Conservation (phyloP, 2,888 invertebrate genomes). For the Machimus atricapillus region DNA sequence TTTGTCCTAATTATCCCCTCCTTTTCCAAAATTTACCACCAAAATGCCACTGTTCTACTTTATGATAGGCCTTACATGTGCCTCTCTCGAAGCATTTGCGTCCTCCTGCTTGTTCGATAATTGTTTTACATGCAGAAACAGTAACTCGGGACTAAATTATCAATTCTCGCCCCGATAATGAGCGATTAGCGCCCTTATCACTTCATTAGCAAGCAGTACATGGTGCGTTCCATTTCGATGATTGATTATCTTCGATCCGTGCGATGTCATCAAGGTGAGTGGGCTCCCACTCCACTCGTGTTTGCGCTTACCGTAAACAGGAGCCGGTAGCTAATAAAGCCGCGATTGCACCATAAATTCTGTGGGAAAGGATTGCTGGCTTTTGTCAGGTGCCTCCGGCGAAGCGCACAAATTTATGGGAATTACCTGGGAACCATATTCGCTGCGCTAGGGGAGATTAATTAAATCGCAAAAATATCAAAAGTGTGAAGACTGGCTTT, state of each 20-base stretch:
- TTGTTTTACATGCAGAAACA: neutral
- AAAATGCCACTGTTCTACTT: neutral
- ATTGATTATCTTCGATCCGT: constrained; percentile 28
- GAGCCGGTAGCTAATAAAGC: constrained; percentile 43
- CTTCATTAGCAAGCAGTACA: constrained; percentile 16
- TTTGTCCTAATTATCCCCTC: neutral
- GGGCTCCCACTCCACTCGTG: neutral
- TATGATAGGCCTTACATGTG: neutral
- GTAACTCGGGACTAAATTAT: neutral
- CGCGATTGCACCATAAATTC: constrained; percentile 40
- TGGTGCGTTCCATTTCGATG: constrained; percentile 30
- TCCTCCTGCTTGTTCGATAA: neutral
- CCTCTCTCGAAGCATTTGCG: neutral
- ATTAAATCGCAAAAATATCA: constrained; percentile 4
- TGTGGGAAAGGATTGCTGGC: constrained; percentile 42
- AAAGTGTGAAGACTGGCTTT: neutral
- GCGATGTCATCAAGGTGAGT: constrained; percentile 3
- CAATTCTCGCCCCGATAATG: neutral
- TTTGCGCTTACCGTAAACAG: constrained; percentile 38
- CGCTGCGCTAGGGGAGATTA: neutral
- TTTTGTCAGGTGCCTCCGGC: constrained; percentile 27
- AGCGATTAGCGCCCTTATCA: constrained; percentile 10
- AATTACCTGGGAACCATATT: neutral
- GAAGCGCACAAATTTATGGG: neutral
- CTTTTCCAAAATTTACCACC: neutral